Percentiles rank a stretch among this genome's conserved stretches.
phyloP scores from a whole-genome alignment of 1,140 invertebrate genomes.

The Thaumatotibia leucotreta region DNA sequence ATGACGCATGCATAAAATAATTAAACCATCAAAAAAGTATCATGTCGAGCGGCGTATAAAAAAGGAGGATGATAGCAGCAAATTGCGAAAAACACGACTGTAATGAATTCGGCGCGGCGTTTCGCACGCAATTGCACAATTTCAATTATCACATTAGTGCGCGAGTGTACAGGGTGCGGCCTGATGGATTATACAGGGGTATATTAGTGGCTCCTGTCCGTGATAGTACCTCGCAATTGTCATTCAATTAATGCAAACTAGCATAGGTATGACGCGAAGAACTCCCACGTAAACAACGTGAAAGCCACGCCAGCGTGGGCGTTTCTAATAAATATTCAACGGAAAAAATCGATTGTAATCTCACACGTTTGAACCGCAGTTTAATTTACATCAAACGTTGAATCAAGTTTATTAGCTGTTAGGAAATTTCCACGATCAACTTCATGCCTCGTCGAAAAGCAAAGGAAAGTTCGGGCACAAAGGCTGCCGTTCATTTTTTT shows the following conservation, averaged over 20 bases:
- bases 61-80: conserved; percentile 38
- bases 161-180: conserved; percentile 27
- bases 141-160: conserved; percentile 73
- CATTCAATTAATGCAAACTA: conserved; percentile 14
- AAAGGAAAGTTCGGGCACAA: conserved; percentile 66
- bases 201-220: conserved; percentile 22
- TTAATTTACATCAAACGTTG: conserved; percentile 66
- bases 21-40: conserved; percentile 55
- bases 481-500: conserved; percentile 58
- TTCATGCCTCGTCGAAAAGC: conserved; percentile 59
- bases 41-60: conserved; percentile 46
- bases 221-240: conserved; percentile 14
- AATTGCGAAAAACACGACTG: conserved; percentile 50
- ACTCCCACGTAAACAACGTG: background rate
- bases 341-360: conserved; percentile 22
- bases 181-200: conserved; percentile 27
- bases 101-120: conserved; percentile 67
- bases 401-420: conserved; percentile 54
- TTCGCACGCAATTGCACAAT: conserved; percentile 75
- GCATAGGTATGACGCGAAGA: background rate
- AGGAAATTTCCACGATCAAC: conserved; percentile 55
- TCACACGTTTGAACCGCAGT: conserved; percentile 30
- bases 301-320: conserved; percentile 8
- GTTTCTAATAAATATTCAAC: conserved; percentile 39
- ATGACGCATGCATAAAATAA: conserved; percentile 50